A percentile compares a stretch with the other conserved stretches of the same genome.
These are phyloP conservation scores for Eilema sororculum DNA, from an alignment of 2,888 invertebrate genomes.

Conservation along the genomic window DNA sequence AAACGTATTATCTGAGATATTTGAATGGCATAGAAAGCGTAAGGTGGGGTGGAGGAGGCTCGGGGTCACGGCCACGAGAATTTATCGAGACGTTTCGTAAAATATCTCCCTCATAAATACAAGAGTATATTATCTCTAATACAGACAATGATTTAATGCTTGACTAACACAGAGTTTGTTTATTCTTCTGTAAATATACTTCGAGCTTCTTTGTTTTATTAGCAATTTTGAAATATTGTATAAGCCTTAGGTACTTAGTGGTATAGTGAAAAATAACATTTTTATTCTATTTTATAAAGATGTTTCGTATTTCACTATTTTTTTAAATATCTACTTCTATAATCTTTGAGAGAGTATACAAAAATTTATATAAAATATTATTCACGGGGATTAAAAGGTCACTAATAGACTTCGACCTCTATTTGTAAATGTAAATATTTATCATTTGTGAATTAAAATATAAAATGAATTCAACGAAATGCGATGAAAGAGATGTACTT, in stretches of 20 bases:
- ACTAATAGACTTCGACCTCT: background rate
- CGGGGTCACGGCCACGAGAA: conserved; percentile 30
- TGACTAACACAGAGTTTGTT: conserved; percentile 11
- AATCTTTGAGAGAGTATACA: no score
- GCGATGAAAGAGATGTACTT: background rate
- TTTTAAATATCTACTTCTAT: no score
- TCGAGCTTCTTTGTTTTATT: background rate
- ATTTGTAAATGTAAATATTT: background rate
- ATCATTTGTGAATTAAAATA: no score
- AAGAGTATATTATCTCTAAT: conserved; percentile 28
- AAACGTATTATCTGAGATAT: conserved; percentile 34
- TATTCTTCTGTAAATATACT: background rate
- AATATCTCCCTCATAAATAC: conserved; percentile 43
- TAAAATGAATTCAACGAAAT: background rate
- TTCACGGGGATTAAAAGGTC: background rate
- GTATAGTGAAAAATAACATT: background rate
- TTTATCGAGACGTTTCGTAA: conserved; percentile 39
- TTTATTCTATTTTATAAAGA: background rate
- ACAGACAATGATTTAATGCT: conserved; percentile 34
- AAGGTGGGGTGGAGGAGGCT: conserved; percentile 14
- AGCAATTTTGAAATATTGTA: background rate
- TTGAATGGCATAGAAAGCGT: conserved; percentile 31
- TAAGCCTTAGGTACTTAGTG: background rate
- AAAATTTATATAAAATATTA: background rate
- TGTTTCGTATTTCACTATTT: background rate